phyloP scores from a whole-genome alignment of 2,888 invertebrate species.

The Allygus modestus region DNA sequence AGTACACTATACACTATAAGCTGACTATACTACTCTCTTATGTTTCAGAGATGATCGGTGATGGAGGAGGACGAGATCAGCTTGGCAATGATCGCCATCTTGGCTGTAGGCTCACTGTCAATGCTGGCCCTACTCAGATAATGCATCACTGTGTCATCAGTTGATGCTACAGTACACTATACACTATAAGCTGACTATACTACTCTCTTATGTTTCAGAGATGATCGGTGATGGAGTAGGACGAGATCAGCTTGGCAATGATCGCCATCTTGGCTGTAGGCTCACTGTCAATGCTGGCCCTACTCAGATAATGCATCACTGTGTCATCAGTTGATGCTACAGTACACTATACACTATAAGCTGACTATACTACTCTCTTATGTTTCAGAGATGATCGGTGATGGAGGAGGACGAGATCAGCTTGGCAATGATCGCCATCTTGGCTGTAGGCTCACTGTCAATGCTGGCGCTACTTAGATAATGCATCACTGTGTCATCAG shows the following conservation, averaged over 20 bases:
- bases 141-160: conserved; percentile 71
- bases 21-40: too few species aligned
- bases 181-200: too few species aligned
- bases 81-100: conserved; percentile 79
- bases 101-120: conserved; percentile 79
- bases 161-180: too few species aligned
- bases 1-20: too few species aligned
- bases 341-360: too few species aligned
- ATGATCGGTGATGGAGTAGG: conserved; percentile 73
- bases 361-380: background rate
- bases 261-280: conserved; percentile 80
- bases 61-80: conserved; percentile 73
- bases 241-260: conserved; percentile 79
- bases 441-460: conserved; percentile 79
- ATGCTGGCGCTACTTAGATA: conserved; percentile 81
- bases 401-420: conserved; percentile 78
- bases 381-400: background rate
- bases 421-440: conserved; percentile 79
- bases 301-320: conserved; percentile 77
- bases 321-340: too few species aligned
- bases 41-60: background rate
- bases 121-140: conserved; percentile 75
- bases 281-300: conserved; percentile 77
- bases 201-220: background rate
- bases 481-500: conserved; percentile 79